A percentile compares a stretch with the other conserved stretches of the same genome.
These are phyloP conservation scores for Parnassius glacialis DNA, from an alignment of 2,888 invertebrate species.

Conservation along the genomic window DNA sequence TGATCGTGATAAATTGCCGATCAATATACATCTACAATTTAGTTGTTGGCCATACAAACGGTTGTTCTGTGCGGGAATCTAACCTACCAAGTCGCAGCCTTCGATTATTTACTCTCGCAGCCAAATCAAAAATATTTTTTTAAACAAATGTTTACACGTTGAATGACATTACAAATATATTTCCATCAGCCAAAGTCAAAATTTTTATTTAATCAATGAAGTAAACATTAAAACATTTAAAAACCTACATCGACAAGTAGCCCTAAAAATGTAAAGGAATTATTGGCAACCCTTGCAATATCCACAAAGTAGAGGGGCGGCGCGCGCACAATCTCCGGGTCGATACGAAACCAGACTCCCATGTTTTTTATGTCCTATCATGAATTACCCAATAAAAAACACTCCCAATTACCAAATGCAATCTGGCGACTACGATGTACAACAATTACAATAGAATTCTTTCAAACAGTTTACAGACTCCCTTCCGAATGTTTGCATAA, in stretches of 20 bases:
- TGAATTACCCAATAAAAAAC: slow-evolving; percentile 67
- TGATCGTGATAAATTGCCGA: too few relatives aligned
- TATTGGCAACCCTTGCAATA: slow-evolving; percentile 35
- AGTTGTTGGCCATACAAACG: too few relatives aligned
- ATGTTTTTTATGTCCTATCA: slow-evolving; percentile 78
- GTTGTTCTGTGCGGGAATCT: too few relatives aligned
- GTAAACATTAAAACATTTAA: too few relatives aligned
- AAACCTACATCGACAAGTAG: not conserved
- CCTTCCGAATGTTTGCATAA: slow-evolving; percentile 16
- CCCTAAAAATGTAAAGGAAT: slow-evolving; percentile 3
- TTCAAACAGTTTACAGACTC: slow-evolving; percentile 15
- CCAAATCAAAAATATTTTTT: too few relatives aligned
- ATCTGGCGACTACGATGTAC: slow-evolving; percentile 38
- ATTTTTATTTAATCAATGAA: too few relatives aligned
- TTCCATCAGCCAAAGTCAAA: too few relatives aligned
- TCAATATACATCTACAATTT: too few relatives aligned
- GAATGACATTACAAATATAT: too few relatives aligned
- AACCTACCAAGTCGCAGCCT: too few relatives aligned
- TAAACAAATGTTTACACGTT: too few relatives aligned
- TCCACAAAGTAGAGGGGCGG: slow-evolving; percentile 33
- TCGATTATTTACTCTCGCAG: too few relatives aligned
- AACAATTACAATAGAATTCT: slow-evolving; percentile 16
- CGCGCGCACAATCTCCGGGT: slow-evolving; percentile 73
- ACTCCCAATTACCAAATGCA: slow-evolving; percentile 62
- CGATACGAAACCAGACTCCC: slow-evolving; percentile 76